These are phyloP conservation scores for Liparis tanakae DNA, from an alignment of 2,797 vertebrate species.

Conservation along the genomic window DNA sequence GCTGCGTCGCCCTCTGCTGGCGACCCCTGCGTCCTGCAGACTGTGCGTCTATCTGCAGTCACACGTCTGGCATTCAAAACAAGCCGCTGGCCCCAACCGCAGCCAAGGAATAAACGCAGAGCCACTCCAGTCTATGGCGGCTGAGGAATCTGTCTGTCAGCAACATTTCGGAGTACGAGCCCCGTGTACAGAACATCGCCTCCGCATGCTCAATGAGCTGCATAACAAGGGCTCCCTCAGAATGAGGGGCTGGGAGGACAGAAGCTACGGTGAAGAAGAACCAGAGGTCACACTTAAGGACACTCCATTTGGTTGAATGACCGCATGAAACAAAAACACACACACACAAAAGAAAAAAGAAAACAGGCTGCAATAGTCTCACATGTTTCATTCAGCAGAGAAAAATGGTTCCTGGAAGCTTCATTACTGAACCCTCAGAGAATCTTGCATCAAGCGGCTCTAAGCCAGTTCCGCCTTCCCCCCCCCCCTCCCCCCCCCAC, in stretches of 20 bases:
- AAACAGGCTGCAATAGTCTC: constrained; percentile 14
- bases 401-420: constrained; percentile 34
- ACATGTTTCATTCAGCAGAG: constrained; percentile 8
- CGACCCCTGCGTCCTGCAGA: constrained; percentile 36
- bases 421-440: constrained; percentile 35
- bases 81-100: constrained; percentile 69
- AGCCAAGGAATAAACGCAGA: constrained; percentile 75
- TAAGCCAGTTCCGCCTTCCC: constrained; percentile 20
- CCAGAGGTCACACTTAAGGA: not conserved
- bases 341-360: not conserved
- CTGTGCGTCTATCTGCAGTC: constrained; percentile 18
- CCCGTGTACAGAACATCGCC: constrained; percentile 51
- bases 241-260: constrained; percentile 10
- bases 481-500: not conserved
- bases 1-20: constrained; percentile 72
- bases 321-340: not conserved
- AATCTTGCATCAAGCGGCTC: constrained; percentile 40
- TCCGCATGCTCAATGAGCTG: constrained; percentile 56
- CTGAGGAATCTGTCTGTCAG: constrained; percentile 80
- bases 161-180: constrained; percentile 71
- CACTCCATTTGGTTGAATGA: constrained; percentile 27
- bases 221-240: constrained; percentile 21
- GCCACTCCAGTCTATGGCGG: constrained; percentile 72
- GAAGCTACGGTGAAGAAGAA: constrained; percentile 20
- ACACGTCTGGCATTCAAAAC: constrained; percentile 77